A percentile compares a stretch with the other conserved stretches of the same genome.
Conservation (phyloP, 37 sponge, comb jelly and placozoan genomes). For the Oscarella lobularis region DNA sequence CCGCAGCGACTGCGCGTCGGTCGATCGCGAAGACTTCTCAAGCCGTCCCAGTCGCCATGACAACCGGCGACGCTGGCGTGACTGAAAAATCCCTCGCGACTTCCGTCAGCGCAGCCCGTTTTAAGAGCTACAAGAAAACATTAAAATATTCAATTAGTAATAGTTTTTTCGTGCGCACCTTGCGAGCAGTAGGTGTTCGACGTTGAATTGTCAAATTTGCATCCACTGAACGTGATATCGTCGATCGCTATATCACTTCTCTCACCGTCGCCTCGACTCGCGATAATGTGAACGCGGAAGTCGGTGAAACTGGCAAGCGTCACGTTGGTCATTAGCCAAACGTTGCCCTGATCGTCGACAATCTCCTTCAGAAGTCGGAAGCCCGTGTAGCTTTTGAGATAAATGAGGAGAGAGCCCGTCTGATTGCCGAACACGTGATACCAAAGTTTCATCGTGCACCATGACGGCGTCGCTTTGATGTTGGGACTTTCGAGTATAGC, state of each 20-base stretch:
- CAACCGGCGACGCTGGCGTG: conserved; percentile 6
- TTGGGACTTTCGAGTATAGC: conserved; percentile 12
- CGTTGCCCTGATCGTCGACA: conserved; percentile 10
- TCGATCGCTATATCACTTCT: conserved; percentile 36
- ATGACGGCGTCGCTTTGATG: neutral
- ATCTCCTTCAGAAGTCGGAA: neutral
- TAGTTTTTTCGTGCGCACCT: neutral
- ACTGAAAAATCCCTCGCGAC: neutral
- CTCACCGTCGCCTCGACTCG: neutral
- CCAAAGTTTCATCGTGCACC: conserved; percentile 15
- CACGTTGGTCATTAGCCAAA: conserved; percentile 19
- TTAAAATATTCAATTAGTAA: neutral
- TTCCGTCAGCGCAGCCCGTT: conserved; percentile 2
- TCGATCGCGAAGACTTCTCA: neutral
- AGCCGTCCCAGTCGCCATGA: neutral
- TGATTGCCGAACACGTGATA: conserved; percentile 32
- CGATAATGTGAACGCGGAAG: conserved; percentile 17
- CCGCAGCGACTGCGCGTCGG: conserved; percentile 5
- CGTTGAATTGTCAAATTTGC: neutral
- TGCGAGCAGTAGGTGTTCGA: neutral
- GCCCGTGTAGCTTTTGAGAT: neutral
- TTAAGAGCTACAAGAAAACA: conserved; percentile 2
- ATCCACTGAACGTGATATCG: conserved; percentile 12
- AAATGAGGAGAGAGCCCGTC: neutral
- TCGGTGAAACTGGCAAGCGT: neutral